Percentiles rank a stretch among this genome's conserved stretches.
Conservation (phyloP, 2,888 invertebrate genomes). For the Fragum fragum region DNA sequence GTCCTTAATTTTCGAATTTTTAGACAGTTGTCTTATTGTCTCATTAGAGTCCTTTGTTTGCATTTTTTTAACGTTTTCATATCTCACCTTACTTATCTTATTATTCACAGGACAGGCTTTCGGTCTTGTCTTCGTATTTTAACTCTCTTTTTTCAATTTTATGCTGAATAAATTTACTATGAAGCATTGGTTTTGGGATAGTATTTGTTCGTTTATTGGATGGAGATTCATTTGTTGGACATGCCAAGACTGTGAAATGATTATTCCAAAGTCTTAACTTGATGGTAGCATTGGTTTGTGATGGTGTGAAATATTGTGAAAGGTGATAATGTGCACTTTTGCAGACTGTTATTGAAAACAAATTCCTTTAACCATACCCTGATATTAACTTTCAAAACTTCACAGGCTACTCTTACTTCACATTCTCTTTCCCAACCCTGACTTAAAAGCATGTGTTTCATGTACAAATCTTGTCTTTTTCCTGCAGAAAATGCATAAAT, state of each 20-base stretch:
- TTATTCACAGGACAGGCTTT: no score
- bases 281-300: not conserved
- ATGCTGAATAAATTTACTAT: no score
- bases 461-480: not conserved
- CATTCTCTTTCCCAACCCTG: conserved; percentile 28
- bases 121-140: no score
- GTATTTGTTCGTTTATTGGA: not conserved
- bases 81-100: no score
- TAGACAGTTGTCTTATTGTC: no score
- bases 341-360: not conserved
- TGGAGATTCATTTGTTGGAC: not conserved
- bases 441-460: conserved; percentile 12
- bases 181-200: not conserved
- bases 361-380: conserved; percentile 18
- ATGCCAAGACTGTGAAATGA: not conserved
- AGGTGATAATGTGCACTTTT: not conserved
- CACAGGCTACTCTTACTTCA: conserved; percentile 30
- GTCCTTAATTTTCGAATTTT: no score
- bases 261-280: not conserved
- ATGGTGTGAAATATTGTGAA: not conserved
- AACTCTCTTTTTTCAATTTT: no score
- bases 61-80: no score
- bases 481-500: not conserved
- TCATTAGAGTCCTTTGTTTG: no score
- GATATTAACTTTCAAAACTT: conserved; percentile 27